Evolutionary conservation across 2,888 invertebrate genomes (phyloP).

Genomic region (Salticus scenicus): DNA sequence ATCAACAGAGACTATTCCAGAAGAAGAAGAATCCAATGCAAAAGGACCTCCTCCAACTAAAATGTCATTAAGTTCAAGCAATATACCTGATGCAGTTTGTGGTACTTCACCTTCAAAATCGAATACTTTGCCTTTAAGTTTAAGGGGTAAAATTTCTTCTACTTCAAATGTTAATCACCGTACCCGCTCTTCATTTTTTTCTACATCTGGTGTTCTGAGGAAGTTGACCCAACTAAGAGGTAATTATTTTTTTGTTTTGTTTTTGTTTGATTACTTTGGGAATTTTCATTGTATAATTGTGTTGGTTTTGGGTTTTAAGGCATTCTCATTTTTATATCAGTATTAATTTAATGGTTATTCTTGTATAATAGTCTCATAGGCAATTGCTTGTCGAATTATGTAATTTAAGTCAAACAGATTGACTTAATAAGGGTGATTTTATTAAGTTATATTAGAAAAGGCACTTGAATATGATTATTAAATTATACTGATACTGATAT

Average conservation of each 20-base stretch:
- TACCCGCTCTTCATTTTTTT: constrained; percentile 71
- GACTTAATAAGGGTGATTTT: no score
- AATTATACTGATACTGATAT: no score
- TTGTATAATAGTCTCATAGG: no score
- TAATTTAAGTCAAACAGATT: no score
- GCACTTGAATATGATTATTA: no score
- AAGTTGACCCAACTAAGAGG: constrained; percentile 71
- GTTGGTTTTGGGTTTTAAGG: no score
- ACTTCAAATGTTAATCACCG: constrained; percentile 59
- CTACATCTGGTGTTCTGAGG: constrained; percentile 71
- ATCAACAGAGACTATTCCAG: constrained; percentile 71
- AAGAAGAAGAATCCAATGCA: constrained; percentile 67
- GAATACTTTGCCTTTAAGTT: constrained; percentile 63
- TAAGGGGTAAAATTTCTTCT: constrained; percentile 47
- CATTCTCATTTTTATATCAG: no score
- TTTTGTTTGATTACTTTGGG: no score
- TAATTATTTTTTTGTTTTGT: constrained; percentile 30
- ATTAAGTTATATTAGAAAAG: no score
- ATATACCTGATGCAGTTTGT: constrained; percentile 68
- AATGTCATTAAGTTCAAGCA: constrained; percentile 70
- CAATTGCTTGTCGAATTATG: no score
- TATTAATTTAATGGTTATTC: no score
- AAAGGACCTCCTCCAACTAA: constrained; percentile 44
- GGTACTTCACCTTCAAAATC: constrained; percentile 62
- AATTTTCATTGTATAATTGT: no score